Evolutionary conservation across 1,140 invertebrate genomes (phyloP), one percentile per base, ranked within the genome.

Genomic region (Calliopsis andreniformis): DNA sequence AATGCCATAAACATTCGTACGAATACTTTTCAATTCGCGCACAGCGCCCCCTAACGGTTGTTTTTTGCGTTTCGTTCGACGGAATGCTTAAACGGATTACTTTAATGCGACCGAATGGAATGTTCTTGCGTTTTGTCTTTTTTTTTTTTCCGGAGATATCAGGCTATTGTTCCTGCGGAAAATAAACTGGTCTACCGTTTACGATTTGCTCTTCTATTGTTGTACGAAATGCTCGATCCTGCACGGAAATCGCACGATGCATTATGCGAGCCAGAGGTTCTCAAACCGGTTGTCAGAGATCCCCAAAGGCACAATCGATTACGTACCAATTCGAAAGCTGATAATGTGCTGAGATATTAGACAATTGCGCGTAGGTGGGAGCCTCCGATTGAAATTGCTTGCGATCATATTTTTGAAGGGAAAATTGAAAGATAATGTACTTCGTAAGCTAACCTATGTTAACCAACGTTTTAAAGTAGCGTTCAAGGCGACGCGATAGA

Each of bases 1-100:
- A 68, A 69, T 61, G 23, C 45, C 55, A n/a, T 30, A 39, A 69
- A 69, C 45, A 47, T 64, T 43, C 39, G 23, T 51, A 58, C 32
- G 64, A 58, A 70, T 49, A 56, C 32, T 16, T 51, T 20, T n/a
- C 6, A 43, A 49, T 18, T 32, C 39, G 28, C 42, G 18, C 42
- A 25, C 58, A 10, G 10, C 64, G 28, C 16, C n/a, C 25, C 53
- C 16, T 39, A 43, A 16, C 30, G 20, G 39, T 67, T 63, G 55
- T 25, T 43, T 25, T 16, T 8, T 2, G 2, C 20, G 3, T 47
- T 47, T 70, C 18, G 32, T 39, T 12, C 56, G 23, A 51, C n/a
- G 10, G 10, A 28, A 23, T 1, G 42, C 43, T 43, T 43, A 39
- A 45, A 58, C 51, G 23, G n/a, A n/a, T n/a, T n/a, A n/a, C n/a